A percentile compares a stretch with the other conserved stretches of the same genome.
Evolutionary conservation across 2,797 vertebrate species (phyloP).

Genomic region (Cephalopachus bancanus): DNA sequence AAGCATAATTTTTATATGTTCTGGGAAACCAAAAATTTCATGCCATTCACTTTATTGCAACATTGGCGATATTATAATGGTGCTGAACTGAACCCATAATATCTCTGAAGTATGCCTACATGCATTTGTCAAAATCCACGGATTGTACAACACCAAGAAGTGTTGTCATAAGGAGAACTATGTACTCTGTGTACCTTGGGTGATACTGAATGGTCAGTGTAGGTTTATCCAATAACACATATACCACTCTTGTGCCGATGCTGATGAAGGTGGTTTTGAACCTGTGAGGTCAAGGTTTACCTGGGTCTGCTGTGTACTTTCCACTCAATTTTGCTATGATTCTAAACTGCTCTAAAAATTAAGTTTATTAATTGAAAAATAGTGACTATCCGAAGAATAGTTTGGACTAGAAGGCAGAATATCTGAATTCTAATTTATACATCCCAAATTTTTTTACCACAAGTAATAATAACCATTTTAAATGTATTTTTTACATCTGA

Average conservation of each 20-base stretch:
- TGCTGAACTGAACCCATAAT: no score
- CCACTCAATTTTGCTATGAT: neutral
- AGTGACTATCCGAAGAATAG: neutral
- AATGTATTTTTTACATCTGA: neutral
- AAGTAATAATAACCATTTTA: neutral
- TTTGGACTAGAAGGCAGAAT: neutral
- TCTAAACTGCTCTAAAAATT: neutral
- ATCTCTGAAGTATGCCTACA: no score
- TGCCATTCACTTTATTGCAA: neutral
- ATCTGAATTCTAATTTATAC: neutral
- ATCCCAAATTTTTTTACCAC: neutral
- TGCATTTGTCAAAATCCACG: neutral
- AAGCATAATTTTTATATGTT: neutral
- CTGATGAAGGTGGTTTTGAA: neutral
- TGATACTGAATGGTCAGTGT: neutral
- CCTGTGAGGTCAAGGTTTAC: accelerated
- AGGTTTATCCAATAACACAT: no score
- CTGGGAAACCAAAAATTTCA: neutral
- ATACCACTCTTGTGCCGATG: neutral
- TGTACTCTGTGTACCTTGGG: accelerated
- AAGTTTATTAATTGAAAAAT: neutral
- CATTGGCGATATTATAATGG: no score
- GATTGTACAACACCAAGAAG: no score
- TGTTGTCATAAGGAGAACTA: neutral
- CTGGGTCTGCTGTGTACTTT: neutral